A percentile compares a stretch with the other conserved stretches of the same genome.
These are phyloP conservation scores for Mystacornis crossleyi DNA, from an alignment of 2,113 vertebrate species.

Conservation along the genomic window DNA sequence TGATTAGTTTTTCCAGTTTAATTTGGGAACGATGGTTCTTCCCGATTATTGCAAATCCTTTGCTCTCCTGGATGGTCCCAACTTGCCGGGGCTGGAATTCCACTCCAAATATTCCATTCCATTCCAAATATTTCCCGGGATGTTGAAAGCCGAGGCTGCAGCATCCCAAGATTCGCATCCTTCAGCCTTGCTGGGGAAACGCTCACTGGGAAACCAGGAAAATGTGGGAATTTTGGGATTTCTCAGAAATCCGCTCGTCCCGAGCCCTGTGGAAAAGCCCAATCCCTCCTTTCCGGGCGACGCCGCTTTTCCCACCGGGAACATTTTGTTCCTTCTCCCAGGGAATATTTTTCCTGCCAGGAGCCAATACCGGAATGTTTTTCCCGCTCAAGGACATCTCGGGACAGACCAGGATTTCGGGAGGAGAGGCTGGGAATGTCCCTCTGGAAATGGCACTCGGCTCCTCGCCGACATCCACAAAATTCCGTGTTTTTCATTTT, in stretches of 20 bases:
- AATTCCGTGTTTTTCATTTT: background rate
- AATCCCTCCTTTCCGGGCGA: background rate
- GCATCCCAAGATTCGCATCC: accelerated
- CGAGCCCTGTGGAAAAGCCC: background rate
- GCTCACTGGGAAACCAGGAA: accelerated
- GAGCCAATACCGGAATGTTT: background rate
- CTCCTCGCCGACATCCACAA: background rate
- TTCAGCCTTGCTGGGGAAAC: background rate
- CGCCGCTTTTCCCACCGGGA: background rate
- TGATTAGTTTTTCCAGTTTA: background rate
- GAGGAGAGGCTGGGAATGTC: background rate
- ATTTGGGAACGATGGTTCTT: background rate
- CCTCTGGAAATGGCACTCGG: background rate
- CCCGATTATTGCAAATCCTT: background rate
- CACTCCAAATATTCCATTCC: too few species aligned
- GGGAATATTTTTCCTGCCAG: background rate
- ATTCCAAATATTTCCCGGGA: accelerated
- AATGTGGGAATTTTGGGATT: background rate
- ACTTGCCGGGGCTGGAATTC: background rate
- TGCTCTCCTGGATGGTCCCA: background rate
- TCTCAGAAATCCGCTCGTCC: too few species aligned
- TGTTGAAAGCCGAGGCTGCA: background rate
- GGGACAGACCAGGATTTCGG: background rate
- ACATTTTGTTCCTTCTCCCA: background rate
- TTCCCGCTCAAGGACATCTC: background rate